Base-by-base conservation (phyloP, 2,888 invertebrate genomes). In the Polymixis flavicincta region DNA sequence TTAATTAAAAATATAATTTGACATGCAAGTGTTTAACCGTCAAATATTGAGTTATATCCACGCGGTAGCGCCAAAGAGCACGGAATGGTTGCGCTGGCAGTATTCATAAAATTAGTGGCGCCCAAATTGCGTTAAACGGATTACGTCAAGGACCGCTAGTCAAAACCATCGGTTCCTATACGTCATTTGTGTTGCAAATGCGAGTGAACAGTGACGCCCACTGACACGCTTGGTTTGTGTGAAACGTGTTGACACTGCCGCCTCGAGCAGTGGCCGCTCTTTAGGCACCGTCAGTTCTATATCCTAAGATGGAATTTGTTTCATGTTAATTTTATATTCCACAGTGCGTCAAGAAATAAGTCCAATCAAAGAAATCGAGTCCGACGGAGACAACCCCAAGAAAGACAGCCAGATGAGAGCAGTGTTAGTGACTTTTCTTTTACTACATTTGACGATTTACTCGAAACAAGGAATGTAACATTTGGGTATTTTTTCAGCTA, bases 361-460 rank as follows among this genome's bases (percentile, higher is more conserved):
- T 95, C 94, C 3, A 96, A 96, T 82, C 96, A 95, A 82, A 92
- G 96, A 65, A 95, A 93, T 73, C 91, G 96, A 13, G 82, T 92
- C 0, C 92, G 96, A 48, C 92, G 96, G 60, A 90, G 96, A 48
- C 95, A 92, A 71, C 86, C 93, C 0, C 94, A 93, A 76, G 96
- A 96, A 22, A 91, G 95, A 45, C 93, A 92, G 57, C 77, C 92
- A 13, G 96, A 95, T 68, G 96, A 95, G 32, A 92, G 89, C 61
- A 92, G 88, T 84, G 96, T 95, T 90, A 88, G 92, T 90, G 60
- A 2, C 22, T 52, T 74, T 54, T n/a, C 28, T 66, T 57, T 80
- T 48, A 22, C 22, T 50, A 25, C 13, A 32, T 32, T 2, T 17
- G 37, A 42, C 42, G 11, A 42, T 50, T 0, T 9, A 55, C 1